These are phyloP conservation scores for Ptilonorhynchus violaceus DNA, from an alignment of 2,113 vertebrate genomes.

Conservation along the genomic window DNA sequence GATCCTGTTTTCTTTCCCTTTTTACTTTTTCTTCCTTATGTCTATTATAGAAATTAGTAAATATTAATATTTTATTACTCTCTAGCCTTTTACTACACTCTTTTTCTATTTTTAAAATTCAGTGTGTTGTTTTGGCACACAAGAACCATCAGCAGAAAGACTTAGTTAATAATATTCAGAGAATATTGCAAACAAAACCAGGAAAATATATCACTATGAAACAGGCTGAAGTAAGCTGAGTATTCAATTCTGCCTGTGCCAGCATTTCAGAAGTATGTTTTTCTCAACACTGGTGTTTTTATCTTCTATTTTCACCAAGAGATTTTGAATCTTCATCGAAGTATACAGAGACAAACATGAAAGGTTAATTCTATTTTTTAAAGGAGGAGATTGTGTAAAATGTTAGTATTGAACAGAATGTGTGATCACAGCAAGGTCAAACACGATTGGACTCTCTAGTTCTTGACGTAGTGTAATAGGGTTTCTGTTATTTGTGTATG, in stretches of 20 bases:
- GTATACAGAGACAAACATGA: not conserved
- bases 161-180: conserved; percentile 38
- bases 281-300: not conserved
- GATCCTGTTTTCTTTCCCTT: not conserved
- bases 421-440: not conserved
- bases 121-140: not conserved
- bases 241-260: not conserved
- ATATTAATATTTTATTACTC: conserved; percentile 15
- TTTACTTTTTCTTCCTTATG: not conserved
- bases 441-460: not conserved
- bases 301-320: not conserved
- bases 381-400: not conserved
- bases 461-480: not conserved
- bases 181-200: not conserved
- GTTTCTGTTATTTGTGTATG: not conserved
- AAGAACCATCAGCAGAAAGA: conserved; percentile 3
- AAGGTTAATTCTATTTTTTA: not conserved
- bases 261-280: not conserved
- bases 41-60: not conserved
- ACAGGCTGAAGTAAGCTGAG: not conserved
- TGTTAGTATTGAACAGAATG: not conserved
- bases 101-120: conserved; percentile 15
- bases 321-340: not conserved
- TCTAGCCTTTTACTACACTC: not conserved
- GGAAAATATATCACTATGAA: not conserved